Evolutionary conservation across 2,888 invertebrate genomes (phyloP).

Genomic region (Erpobdella octoculata): DNA sequence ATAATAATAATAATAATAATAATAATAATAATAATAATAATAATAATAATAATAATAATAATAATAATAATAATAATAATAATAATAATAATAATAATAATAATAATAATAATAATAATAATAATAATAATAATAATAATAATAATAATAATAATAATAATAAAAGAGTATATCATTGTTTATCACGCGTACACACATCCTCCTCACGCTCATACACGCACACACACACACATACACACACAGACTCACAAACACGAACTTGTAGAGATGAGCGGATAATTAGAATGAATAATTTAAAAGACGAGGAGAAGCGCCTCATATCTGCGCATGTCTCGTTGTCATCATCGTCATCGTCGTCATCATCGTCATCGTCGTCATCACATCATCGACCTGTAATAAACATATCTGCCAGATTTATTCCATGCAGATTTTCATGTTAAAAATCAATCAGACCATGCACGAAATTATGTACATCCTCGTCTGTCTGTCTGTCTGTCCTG

Average conservation of each 20-base stretch:
- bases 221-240: not conserved
- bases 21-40: not conserved
- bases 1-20: slow-evolving; percentile 5
- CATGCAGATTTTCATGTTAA: too few species aligned
- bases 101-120: not conserved
- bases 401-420: too few species aligned
- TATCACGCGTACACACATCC: not conserved
- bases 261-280: too few species aligned
- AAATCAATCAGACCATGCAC: too few species aligned
- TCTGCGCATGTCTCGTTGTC: too few species aligned
- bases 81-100: not conserved
- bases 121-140: not conserved
- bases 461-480: too few species aligned
- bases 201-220: not conserved
- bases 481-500: too few species aligned
- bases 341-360: not conserved
- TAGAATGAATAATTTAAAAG: too few species aligned
- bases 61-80: not conserved
- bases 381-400: not conserved
- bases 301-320: too few species aligned
- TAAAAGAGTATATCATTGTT: not conserved
- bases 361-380: not conserved
- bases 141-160: not conserved
- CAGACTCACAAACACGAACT: not conserved
- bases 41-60: not conserved